Percentiles rank a stretch among this genome's conserved stretches.
These are phyloP conservation scores for Pitta sordida DNA, from an alignment of 2,113 vertebrate species.

Conservation along the genomic window DNA sequence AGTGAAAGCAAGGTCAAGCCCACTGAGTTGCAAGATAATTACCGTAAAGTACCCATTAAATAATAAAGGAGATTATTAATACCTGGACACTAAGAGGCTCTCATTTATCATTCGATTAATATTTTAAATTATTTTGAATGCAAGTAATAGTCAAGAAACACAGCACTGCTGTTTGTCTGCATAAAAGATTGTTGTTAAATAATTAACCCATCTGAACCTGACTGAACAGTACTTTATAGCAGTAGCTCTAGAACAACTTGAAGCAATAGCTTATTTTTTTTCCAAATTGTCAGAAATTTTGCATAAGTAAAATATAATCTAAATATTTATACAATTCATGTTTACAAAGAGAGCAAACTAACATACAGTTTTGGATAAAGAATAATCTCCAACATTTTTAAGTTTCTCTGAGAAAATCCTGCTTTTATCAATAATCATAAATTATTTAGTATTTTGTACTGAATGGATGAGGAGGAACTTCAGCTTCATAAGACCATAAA, in stretches of 20 bases:
- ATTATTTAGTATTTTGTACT: background rate
- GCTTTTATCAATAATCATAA: background rate
- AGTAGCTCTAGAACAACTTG: background rate
- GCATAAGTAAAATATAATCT: background rate
- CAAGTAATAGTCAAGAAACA: background rate
- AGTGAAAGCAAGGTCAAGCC: background rate
- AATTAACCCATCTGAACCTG: background rate
- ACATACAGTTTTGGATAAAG: background rate
- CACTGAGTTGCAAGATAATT: slow-evolving; percentile 16
- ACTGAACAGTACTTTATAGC: background rate
- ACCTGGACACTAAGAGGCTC: background rate
- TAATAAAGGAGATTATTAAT: background rate
- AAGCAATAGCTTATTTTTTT: background rate
- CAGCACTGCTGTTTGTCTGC: background rate
- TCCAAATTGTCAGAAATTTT: background rate
- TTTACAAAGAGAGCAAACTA: background rate
- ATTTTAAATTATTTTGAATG: background rate
- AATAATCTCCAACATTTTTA: background rate
- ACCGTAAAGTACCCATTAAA: background rate
- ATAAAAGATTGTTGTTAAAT: background rate
- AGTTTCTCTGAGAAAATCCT: background rate
- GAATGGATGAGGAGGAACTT: background rate
- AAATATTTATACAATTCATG: background rate
- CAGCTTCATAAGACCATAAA: background rate
- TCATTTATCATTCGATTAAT: slow-evolving; percentile 1